Evolutionary conservation across 2,888 invertebrate species (phyloP).

Genomic region (Pammene fasciana): DNA sequence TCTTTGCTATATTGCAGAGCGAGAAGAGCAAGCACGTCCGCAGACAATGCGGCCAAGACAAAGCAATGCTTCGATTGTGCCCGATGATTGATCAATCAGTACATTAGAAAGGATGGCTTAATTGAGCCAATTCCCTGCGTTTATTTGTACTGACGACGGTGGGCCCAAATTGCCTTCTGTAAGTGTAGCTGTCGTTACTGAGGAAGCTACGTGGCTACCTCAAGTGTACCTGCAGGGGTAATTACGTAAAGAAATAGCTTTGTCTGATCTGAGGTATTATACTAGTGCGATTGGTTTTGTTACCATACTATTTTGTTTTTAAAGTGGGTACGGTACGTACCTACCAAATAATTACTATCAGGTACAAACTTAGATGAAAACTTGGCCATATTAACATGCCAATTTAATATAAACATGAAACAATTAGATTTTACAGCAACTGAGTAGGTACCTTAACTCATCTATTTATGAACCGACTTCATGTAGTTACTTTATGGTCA

Average conservation of each 20-base stretch:
- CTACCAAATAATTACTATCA: too few relatives aligned
- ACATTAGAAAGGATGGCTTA: slow-evolving; percentile 77
- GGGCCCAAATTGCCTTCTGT: slow-evolving; percentile 43
- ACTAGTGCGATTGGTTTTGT: background rate
- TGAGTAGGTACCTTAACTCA: too few relatives aligned
- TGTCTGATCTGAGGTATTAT: slow-evolving; percentile 1
- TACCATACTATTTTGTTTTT: background rate
- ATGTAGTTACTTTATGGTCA: too few relatives aligned
- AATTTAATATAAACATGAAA: too few relatives aligned
- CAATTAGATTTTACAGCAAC: too few relatives aligned
- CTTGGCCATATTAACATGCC: too few relatives aligned
- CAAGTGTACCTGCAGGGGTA: slow-evolving; percentile 29
- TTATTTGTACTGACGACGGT: slow-evolving; percentile 70
- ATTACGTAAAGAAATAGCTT: slow-evolving; percentile 39
- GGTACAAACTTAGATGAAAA: too few relatives aligned
- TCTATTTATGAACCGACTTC: too few relatives aligned
- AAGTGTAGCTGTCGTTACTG: slow-evolving; percentile 41
- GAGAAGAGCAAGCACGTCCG: slow-evolving; percentile 68
- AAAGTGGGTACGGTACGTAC: too few relatives aligned
- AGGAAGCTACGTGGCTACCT: slow-evolving; percentile 42
- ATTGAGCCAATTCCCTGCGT: slow-evolving; percentile 72
- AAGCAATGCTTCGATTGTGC: slow-evolving; percentile 72
- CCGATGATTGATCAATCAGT: slow-evolving; percentile 81
- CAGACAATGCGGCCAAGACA: slow-evolving; percentile 65
- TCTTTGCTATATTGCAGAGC: slow-evolving; percentile 52